Evolutionary conservation across 2,113 vertebrate species (phyloP).

Genomic region (Pao palembangensis): DNA sequence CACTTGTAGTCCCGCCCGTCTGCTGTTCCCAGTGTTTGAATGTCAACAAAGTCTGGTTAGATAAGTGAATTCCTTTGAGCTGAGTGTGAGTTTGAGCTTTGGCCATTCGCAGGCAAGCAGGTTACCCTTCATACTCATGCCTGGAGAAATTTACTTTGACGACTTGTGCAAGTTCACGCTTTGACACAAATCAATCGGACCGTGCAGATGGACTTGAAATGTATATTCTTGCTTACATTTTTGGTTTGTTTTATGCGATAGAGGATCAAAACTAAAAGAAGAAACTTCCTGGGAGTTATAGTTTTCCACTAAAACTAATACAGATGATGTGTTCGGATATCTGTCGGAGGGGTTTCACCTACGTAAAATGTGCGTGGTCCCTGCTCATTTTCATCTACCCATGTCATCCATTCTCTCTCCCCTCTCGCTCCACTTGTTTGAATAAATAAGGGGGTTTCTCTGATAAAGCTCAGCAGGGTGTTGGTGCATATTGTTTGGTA

Average conservation of each 20-base stretch:
- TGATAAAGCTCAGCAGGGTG: background rate
- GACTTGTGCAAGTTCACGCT: background rate
- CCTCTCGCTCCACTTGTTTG: background rate
- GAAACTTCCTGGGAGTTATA: too few relatives aligned
- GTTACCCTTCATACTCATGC: background rate
- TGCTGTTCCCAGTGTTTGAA: slow-evolving; percentile 16
- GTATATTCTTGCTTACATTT: too few relatives aligned
- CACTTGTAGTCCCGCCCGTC: background rate
- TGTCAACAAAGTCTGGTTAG: slow-evolving; percentile 9
- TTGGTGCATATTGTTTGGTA: background rate
- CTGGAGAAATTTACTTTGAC: background rate
- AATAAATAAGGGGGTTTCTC: background rate
- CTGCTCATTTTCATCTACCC: too few relatives aligned
- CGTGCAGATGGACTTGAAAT: too few relatives aligned
- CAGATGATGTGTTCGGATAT: too few relatives aligned
- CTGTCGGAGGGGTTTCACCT: too few relatives aligned
- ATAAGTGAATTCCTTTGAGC: slow-evolving; percentile 52
- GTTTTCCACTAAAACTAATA: too few relatives aligned
- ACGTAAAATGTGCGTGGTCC: too few relatives aligned
- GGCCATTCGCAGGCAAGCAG: background rate
- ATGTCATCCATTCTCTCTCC: background rate
- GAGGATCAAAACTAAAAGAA: background rate
- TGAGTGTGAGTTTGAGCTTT: slow-evolving; percentile 39
- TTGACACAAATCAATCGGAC: background rate
- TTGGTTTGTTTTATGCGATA: background rate